Evolutionary conservation across 2,888 invertebrate genomes (phyloP), one percentile per base, ranked within the genome.

Genomic region (Ophioninae sp.): DNA sequence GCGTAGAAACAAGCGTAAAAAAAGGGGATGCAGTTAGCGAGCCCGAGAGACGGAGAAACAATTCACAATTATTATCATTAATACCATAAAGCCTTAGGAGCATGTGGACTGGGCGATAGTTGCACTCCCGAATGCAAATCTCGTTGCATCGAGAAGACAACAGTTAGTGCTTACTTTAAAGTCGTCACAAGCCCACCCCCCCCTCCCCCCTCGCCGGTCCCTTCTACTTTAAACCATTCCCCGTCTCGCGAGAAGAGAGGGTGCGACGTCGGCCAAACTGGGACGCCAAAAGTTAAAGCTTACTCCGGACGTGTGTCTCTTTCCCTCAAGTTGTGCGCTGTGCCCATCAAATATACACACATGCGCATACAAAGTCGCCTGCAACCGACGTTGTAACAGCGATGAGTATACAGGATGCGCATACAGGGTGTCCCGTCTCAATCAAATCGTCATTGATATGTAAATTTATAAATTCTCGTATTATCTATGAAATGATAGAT

Each of bases 41-140:
- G 30, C 9, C 0, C 6, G 64, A 64, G 44, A 23, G 30, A 44
- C 20, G 30, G 64, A 67, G 41, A 30, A 8, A 56, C 82, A 81
- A 81, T 83, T 81, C 77, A 81, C 78, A 83, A 81, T 80, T 68
- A 81, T 83, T 81, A 81, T 74, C 77, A 30, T 81, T 65, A 39
- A 64, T 58, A 65, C 58, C 71, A 77, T 64, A 77, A 74, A 59
- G 76, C 30, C 56, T 64, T 63, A 59, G 22, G 39, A 58, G 13
- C 30, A 10, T 58, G 23, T 22, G 23, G 72, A 73, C n/a, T 69
- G 56, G 13, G 56, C 10, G n/a, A 37, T 56, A 44, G 73, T 65
- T 69, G 80, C 44, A 64, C 58, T 65, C 67, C 67, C 75, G 58
- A 79, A 72, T 84, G 79, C 84, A 79, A 79, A 84, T 81, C 79